phyloP scores from a whole-genome alignment of 2,113 vertebrate genomes.

The Egretta garzetta region DNA sequence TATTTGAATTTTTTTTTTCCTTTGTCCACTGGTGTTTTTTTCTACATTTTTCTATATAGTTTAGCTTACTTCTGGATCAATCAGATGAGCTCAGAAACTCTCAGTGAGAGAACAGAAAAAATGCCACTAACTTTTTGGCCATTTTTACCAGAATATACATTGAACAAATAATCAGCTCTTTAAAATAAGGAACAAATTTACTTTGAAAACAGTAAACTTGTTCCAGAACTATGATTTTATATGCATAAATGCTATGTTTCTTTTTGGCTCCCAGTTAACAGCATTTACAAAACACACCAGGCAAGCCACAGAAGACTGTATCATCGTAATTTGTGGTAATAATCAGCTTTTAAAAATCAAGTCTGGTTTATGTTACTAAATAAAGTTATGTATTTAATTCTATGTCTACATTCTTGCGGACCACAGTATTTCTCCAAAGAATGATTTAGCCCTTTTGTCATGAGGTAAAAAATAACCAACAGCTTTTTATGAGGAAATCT shows the following conservation, averaged over 20 bases:
- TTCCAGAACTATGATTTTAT: not conserved
- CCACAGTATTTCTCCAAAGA: not conserved
- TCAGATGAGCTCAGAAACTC: not conserved
- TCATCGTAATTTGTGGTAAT: not conserved
- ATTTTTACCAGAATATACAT: not conserved
- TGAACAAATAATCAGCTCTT: not conserved
- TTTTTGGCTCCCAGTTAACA: not conserved
- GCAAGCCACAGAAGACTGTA: not conserved
- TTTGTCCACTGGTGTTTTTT: rapidly evolving
- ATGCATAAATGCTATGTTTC: not conserved
- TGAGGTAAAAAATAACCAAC: not conserved
- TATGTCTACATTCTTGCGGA: not conserved
- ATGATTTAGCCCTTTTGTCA: not conserved
- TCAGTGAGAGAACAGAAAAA: not conserved
- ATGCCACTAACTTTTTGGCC: not conserved
- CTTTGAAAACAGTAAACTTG: not conserved
- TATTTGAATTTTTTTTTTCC: not conserved
- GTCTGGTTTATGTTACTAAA: not conserved
- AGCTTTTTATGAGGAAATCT: not conserved
- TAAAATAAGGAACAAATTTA: not conserved
- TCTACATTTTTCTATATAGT: not conserved
- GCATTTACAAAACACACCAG: not conserved
- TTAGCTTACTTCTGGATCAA: not conserved
- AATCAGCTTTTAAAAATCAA: not conserved
- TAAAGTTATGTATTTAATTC: not conserved